Percentiles rank a stretch among this genome's conserved stretches.
Conservation (phyloP, 2,113 vertebrate genomes). For the Platysternon megacephalum region DNA sequence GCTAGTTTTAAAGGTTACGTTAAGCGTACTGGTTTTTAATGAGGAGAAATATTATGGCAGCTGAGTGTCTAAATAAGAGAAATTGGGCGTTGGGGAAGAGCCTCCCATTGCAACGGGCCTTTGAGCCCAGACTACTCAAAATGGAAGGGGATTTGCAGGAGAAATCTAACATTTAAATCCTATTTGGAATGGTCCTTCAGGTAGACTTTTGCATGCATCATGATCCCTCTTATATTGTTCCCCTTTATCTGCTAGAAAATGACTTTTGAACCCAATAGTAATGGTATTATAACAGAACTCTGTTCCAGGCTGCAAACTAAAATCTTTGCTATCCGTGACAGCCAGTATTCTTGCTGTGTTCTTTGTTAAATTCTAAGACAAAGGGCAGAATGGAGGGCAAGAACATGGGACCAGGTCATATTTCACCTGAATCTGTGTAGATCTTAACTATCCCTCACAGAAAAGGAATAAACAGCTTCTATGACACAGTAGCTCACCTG, state of each 20-base stretch:
- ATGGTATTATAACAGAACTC: neutral
- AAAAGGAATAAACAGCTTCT: neutral
- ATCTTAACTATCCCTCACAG: neutral
- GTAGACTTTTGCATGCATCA: neutral
- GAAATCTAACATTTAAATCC: neutral
- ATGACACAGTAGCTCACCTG: neutral
- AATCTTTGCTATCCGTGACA: neutral
- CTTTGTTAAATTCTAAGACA: neutral
- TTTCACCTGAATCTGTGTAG: neutral
- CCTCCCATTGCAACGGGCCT: neutral
- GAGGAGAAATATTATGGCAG: neutral
- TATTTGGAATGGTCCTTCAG: neutral
- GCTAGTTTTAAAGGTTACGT: neutral
- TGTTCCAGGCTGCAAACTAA: neutral
- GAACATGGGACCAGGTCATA: neutral
- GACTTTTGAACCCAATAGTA: neutral
- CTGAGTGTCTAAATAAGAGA: neutral
- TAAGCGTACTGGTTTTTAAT: neutral
- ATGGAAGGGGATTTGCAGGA: neutral
- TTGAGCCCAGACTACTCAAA: neutral
- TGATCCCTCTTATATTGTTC: neutral
- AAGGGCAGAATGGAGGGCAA: neutral
- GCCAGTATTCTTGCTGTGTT: neutral
- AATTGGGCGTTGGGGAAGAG: neutral
- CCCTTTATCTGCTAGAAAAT: neutral